Conservation (phyloP, 2,888 invertebrate genomes). For the Steinernema carpocapsae region DNA sequence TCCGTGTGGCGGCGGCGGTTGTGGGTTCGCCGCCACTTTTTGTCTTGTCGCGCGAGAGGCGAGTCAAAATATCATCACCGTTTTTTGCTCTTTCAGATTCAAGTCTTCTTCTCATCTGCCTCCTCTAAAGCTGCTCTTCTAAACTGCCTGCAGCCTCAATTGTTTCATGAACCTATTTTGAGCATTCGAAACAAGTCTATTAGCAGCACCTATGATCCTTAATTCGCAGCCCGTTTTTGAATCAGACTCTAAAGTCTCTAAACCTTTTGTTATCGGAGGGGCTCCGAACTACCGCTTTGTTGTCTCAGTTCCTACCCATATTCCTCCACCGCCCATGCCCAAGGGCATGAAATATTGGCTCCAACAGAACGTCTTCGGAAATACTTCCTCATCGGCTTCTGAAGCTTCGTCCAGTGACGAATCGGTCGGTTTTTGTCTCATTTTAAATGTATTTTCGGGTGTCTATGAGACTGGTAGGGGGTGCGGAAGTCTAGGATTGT, state of each 20-base stretch:
- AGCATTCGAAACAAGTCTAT: constrained; percentile 19
- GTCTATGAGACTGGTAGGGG: neutral
- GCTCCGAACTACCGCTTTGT: neutral
- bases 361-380: constrained; percentile 6
- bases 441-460: neutral
- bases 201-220: constrained; percentile 3
- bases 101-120: neutral
- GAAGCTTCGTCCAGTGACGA: constrained; percentile 22
- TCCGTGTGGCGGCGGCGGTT: neutral
- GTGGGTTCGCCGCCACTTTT: neutral
- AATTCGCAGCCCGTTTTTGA: neutral
- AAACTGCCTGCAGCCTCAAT: too few species aligned
- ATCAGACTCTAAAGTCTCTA: neutral
- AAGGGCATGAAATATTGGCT: constrained; percentile 27
- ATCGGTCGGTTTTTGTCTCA: neutral
- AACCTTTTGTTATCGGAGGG: constrained; percentile 13
- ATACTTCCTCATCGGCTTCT: constrained; percentile 6
- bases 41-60: neutral
- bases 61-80: neutral
- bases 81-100: constrained; percentile 16
- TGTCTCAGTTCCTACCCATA: neutral
- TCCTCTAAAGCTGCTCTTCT: neutral
- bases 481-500: neutral
- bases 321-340: constrained; percentile 17
- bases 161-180: constrained; percentile 22